Evolutionary conservation across 1,140 invertebrate genomes (phyloP), one percentile per base, ranked within the genome.

Genomic region (Drosophila kepulauana): DNA sequence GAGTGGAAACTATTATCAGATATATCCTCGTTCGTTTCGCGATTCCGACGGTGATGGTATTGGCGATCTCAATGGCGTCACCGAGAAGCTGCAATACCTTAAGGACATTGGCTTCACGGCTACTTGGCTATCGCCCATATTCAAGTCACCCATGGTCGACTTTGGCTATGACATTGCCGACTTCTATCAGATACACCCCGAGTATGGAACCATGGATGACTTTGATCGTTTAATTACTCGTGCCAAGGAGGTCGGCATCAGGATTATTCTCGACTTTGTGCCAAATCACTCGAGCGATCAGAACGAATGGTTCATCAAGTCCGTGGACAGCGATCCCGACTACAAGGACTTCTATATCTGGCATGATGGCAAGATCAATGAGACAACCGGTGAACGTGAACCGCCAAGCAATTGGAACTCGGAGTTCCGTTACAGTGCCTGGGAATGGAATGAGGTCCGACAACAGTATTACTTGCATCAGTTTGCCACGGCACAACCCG

Each of bases 261-360:
- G 95, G 70, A 84, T 96, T 1, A 92, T 96, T 45, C 84, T 95
- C 79, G 96, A 96, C 80, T 94, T 95, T 74, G 89, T 96, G 13
- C 95, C 97, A 2, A 97, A 98, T 89, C 96, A 97, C 71, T 94
- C 96, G 0, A 97, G 96, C 65, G 93, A 95, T 56, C 79, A 95
- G 56, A 95, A 95, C 75, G 93, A 95, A 33, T 97, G 97, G 97
- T 98, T 98, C 82, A 61, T 92, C 48, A 93, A 94, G 68, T 96
- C 96, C 15, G 74, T 93, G 1, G 85, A 94, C 7, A 91, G 89
- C 41, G 92, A 93, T 45, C 82, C 91, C 6, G 93, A 93, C 0
- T 97, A 96, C 59, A 93, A 93, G 25, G 94, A 97, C 84, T 97
- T 94, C 88, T 96, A 97, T 76, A 91, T 97, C 16, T 98, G 97